phyloP scores from a whole-genome alignment of 1,140 invertebrate genomes.

The Drosophila mauritiana region DNA sequence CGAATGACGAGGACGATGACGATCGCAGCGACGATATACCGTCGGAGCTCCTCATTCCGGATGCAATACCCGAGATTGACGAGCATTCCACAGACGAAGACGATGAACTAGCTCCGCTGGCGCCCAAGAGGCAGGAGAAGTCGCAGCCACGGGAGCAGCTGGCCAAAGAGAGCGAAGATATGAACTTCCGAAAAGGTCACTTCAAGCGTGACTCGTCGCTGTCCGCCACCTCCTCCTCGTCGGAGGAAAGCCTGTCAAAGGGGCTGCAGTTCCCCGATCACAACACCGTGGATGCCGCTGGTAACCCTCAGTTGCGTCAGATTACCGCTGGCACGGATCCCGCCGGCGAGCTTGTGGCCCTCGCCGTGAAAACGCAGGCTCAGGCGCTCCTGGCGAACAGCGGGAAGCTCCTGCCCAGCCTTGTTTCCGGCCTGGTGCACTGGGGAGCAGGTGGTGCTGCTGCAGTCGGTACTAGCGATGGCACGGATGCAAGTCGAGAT shows the following conservation, averaged over 20 bases:
- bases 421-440: slow-evolving; percentile 69
- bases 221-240: slow-evolving; percentile 80
- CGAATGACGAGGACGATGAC: slow-evolving; percentile 64
- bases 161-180: slow-evolving; percentile 31
- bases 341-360: slow-evolving; percentile 40
- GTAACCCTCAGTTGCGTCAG: slow-evolving; percentile 35
- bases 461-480: not conserved
- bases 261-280: slow-evolving; percentile 80
- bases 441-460: slow-evolving; percentile 40
- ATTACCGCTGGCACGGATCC: slow-evolving; percentile 29
- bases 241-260: slow-evolving; percentile 81
- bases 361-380: slow-evolving; percentile 62
- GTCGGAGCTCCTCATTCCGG: slow-evolving; percentile 78
- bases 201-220: slow-evolving; percentile 80
- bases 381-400: slow-evolving; percentile 53
- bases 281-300: slow-evolving; percentile 53
- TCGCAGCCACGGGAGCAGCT: slow-evolving; percentile 1
- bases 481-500: slow-evolving; percentile 25
- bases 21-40: slow-evolving; percentile 82
- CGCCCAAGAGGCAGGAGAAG: slow-evolving; percentile 33
- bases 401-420: slow-evolving; percentile 60
- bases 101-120: slow-evolving; percentile 67
- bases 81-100: slow-evolving; percentile 82
- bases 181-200: slow-evolving; percentile 77
- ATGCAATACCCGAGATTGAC: slow-evolving; percentile 81